Evolutionary conservation across 1,140 invertebrate species (phyloP), one percentile per base, ranked within the genome.

Genomic region (Periplaneta americana): DNA sequence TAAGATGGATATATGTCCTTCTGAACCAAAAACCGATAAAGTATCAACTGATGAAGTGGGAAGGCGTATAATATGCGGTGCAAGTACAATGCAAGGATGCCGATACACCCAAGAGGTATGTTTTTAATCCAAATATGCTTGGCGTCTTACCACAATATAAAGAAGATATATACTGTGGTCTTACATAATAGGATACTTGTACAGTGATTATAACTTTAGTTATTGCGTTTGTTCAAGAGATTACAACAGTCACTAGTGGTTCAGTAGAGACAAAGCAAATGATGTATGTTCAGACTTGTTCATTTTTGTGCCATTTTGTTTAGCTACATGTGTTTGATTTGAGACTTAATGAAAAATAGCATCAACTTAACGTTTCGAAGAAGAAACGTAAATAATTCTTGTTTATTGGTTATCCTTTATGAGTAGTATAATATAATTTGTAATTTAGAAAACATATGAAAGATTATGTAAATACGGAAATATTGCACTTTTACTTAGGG

Each of bases 21-120:
- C 96, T 79, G 91, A 95, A 87, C 98, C 98, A 66, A 93, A 95
- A 83, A 96, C 94, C 82, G 94, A 96, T 84, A 98, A 98, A 90
- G 88, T 94, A 83, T 97, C 96, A 77, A 92, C 89, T 86, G 95
- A 98, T 89, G 93, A 94, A 86, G 87, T 89, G 36, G 94, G 93
- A 83, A 91, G 93, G 36, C 91, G 90, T 88, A 88, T 98, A 80
- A 90, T 88, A 82, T 98, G 94, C 90, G 97, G 96, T 79, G 94
- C 96, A 76, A 97, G 96, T 87, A 97, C 96, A 31, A 99, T 99
- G 98, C 98, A 99, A 89, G 98, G 98, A 86, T 99, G 98, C 98
- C 93, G 98, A 87, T 92, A 95, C 86, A 95, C 93, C 85, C 98
- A 99, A 92, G 98, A 99, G 94, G 98, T 99, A 92, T 91, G 85